Evolutionary conservation across 2,888 invertebrate species (phyloP), one percentile per base, ranked within the genome.

Genomic region (Amblyjoppa proteus): DNA sequence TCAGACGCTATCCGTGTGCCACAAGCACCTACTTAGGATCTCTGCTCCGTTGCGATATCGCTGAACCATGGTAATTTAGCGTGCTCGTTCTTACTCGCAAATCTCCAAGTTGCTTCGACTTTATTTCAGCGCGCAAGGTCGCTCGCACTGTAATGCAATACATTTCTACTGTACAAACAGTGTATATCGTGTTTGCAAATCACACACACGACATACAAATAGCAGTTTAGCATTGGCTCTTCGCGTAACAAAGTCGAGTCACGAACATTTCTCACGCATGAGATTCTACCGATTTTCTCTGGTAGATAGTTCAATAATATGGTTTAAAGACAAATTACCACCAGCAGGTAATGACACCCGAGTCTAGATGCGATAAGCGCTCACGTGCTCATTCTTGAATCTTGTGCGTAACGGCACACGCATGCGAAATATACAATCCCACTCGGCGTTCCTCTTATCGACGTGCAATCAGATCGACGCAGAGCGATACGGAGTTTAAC

Each of bases 61-160:
- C 75, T 86, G 81, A 83, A 86, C 78, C 86, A 86, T 84, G 83
- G 83, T 86, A 86, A 86, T 85, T 83, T 85, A 85, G 81, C 85
- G 70, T 83, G 83, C 77, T 83, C 66, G 80, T 80, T 53, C 68
- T 78, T 20, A 69, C 41, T 13, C 45, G 77, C 51, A 16, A 58
- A 69, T 41, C 68, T 78, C 38, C 58, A 61, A 53, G 25, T 25
- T 45, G 31, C 56, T 69, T 78, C 56, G 20, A 58, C 34, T 69
- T 53, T 78, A 56, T 69, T 68, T 61, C 45, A 16, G 45, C 16
- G 28, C 56, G 53, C 41, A 38, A 56, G 45, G 16, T 34, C n/a
- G 13, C 34, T 70, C 25, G 49, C n/a, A 64, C 45, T 16, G 45
- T 74, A 61, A 74, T 58, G 41, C 64, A 56, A 31, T 38, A 41